Conservation (phyloP, 2,797 vertebrate species). For the Pseudochirops corinnae region DNA sequence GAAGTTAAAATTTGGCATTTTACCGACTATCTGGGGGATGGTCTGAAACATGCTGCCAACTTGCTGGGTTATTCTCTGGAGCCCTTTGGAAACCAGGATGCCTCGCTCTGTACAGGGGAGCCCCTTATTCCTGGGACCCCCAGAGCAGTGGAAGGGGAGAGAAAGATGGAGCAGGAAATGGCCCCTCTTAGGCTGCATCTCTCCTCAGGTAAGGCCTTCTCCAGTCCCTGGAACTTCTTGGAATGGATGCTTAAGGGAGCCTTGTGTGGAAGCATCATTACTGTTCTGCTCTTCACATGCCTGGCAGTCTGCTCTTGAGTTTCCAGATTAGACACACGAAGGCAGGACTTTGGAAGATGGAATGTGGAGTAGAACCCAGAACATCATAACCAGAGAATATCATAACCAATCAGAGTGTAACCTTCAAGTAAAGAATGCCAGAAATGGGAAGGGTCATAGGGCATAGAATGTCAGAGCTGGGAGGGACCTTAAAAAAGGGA, state of each 20-base stretch:
- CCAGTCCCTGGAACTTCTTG: neutral
- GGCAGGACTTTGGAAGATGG: neutral
- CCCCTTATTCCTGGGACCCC: neutral
- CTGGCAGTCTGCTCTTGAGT: neutral
- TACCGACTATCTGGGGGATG: no score
- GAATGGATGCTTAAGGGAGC: neutral
- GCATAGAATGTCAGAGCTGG: no score
- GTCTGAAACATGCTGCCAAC: no score
- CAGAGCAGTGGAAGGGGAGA: neutral
- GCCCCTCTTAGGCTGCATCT: neutral
- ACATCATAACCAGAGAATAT: neutral
- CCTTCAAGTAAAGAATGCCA: neutral
- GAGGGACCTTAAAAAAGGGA: neutral
- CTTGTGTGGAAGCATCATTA: neutral
- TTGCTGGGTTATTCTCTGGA: no score
- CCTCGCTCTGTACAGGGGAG: no score
- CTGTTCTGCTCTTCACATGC: neutral
- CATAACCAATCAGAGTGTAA: neutral
- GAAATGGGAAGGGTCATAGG: neutral
- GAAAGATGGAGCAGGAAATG: neutral
- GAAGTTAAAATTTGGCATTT: no score
- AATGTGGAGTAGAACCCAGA: neutral
- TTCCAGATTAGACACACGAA: neutral
- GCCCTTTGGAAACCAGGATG: no score
- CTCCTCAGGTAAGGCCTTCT: neutral